phyloP scores from a whole-genome alignment of 2,888 invertebrate species.

The Achlya flavicornis region DNA sequence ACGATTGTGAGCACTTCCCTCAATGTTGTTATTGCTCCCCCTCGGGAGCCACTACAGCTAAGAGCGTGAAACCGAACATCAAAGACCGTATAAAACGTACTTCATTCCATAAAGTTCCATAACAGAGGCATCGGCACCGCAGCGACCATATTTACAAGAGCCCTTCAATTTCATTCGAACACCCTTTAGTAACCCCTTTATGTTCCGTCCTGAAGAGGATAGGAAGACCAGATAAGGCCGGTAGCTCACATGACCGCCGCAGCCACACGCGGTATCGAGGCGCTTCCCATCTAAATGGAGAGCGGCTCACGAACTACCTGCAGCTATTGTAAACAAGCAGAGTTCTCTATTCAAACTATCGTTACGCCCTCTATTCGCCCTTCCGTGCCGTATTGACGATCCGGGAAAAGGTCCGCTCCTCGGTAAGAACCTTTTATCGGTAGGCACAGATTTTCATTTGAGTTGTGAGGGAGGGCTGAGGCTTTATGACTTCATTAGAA shows the following conservation, averaged over 20 bases:
- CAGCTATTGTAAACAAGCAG: slow-evolving; percentile 80
- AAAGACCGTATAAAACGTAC: slow-evolving; percentile 78
- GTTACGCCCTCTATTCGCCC: slow-evolving; percentile 69
- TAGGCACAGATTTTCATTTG: slow-evolving; percentile 55
- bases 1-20: slow-evolving; percentile 63
- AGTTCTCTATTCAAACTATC: slow-evolving; percentile 78
- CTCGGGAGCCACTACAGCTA: slow-evolving; percentile 70
- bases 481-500: slow-evolving; percentile 48
- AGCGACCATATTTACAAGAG: slow-evolving; percentile 58
- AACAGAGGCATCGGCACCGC: slow-evolving; percentile 64
- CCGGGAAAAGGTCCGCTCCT: slow-evolving; percentile 60
- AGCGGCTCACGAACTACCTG: slow-evolving; percentile 78
- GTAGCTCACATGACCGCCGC: slow-evolving; percentile 61
- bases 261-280: slow-evolving; percentile 70
- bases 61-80: slow-evolving; percentile 77
- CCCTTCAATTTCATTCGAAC: slow-evolving; percentile 51
- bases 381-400: slow-evolving; percentile 67
- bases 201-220: slow-evolving; percentile 36
- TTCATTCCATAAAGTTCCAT: slow-evolving; percentile 77
- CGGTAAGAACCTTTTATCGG: slow-evolving; percentile 57
- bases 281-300: slow-evolving; percentile 77
- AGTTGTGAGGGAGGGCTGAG: slow-evolving; percentile 42
- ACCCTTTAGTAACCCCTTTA: slow-evolving; percentile 31
- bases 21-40: slow-evolving; percentile 69
- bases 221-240: slow-evolving; percentile 54